Base-by-base conservation (phyloP, 2,888 invertebrate species). In the Brachyopa scutellaris region DNA sequence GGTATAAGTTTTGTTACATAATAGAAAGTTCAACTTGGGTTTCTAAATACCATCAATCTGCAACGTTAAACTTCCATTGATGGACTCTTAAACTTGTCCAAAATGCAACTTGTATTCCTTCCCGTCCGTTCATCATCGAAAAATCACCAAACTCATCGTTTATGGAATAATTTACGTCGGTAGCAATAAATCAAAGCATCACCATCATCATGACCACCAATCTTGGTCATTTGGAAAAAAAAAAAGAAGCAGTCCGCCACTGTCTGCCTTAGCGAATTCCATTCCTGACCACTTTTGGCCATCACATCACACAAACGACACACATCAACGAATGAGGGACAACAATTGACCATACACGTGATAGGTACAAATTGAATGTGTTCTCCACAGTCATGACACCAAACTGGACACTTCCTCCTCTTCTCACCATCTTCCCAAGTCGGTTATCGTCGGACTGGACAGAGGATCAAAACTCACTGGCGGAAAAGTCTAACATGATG, bases 291-390 rank as follows among this genome's bases (percentile, higher is more conserved):
- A 45, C 33, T 36, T 59, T 59, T 73, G 51, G 51, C 45, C 33
- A 66, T 64, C 73, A 13, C 33, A 19, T 15, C 23, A 64, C n/a
- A 49, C 11, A 15, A 13, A 38, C 38, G 11, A 2, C 9, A 33
- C 29, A n/a, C n/a, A n/a, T n/a, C n/a, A n/a, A n/a, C n/a, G n/a
- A n/a, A 8, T 9, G 29, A 17, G 21, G 11, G 29, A 82, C 76
- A 77, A 70, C 67, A 80, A 76, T 80, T 59, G 77, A 64, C 51
- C 66, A 59, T 83, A 78, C 83, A 83, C 70, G 78, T 78, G 78
- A 78, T 73, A 72, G 66, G 78, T 73, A 83, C 83, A 83, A 83
- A 83, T 83, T 83, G 78, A 83, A 78, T 62, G 78, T 83, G 77
- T 83, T 67, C 7, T 57, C 70, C 57, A 11, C 57, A 78, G 55